Evolutionary conservation across 2,888 invertebrate species (phyloP).

Genomic region (Ectemnius lituratus): DNA sequence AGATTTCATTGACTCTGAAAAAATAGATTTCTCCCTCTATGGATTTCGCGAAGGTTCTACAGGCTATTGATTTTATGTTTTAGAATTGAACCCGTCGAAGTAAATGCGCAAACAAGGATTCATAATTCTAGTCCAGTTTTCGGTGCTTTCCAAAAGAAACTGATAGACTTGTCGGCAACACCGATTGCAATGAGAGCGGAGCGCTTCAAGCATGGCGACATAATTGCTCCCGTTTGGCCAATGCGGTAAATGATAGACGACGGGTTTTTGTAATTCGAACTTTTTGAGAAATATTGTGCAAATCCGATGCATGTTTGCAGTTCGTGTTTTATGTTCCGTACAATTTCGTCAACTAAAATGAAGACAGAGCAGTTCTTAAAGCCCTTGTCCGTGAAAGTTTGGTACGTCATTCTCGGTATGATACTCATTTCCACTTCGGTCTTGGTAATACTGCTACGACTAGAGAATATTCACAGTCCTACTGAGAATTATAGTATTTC

Average conservation of each 20-base stretch:
- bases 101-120: constrained; percentile 43
- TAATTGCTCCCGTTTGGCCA: constrained; percentile 54
- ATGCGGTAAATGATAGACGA: constrained; percentile 40
- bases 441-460: constrained; percentile 50
- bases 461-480: constrained; percentile 51
- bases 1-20: neutral
- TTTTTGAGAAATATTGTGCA: neutral
- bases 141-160: constrained; percentile 42
- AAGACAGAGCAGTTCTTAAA: constrained; percentile 59
- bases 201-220: constrained; percentile 47
- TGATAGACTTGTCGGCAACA: constrained; percentile 49
- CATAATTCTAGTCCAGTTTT: constrained; percentile 51
- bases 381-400: constrained; percentile 59
- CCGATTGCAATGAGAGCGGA: constrained; percentile 48
- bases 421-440: constrained; percentile 44
- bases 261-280: neutral
- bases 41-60: no score
- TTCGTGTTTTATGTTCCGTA: constrained; percentile 67
- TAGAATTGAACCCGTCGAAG: constrained; percentile 48
- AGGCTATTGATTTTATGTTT: neutral
- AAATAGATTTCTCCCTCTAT: neutral
- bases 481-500: constrained; percentile 55
- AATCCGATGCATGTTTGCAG: constrained; percentile 36
- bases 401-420: constrained; percentile 58
- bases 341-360: constrained; percentile 59